Evolutionary conservation across 2,113 vertebrate species (phyloP).

Genomic region (Sinocyclocheilus grahami): DNA sequence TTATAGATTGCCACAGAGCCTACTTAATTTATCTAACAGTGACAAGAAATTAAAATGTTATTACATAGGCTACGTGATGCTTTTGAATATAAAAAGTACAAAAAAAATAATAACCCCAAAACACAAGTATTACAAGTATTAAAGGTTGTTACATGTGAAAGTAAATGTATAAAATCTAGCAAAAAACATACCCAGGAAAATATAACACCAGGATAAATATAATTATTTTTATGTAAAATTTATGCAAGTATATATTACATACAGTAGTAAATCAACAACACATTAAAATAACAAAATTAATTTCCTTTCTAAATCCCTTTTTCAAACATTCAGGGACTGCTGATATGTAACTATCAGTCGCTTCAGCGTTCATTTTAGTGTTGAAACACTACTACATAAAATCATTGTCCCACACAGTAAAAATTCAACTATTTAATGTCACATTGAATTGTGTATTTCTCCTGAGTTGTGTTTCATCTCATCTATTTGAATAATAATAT

Average conservation of each 20-base stretch:
- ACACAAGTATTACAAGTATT: not conserved
- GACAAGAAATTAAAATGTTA: slow-evolving; percentile 32
- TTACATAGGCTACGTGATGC: not conserved
- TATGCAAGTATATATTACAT: slow-evolving; percentile 41
- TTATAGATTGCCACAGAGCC: not conserved
- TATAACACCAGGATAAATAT: slow-evolving; percentile 57
- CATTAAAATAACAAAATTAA: not conserved
- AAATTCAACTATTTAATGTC: slow-evolving; percentile 15
- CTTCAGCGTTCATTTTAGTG: not conserved
- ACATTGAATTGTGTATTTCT: slow-evolving; percentile 17
- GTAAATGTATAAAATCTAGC: slow-evolving; percentile 50
- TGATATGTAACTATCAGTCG: slow-evolving; percentile 9
- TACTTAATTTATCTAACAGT: slow-evolving; percentile 5
- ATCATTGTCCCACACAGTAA: not conserved
- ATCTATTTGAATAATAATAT: slow-evolving; percentile 12
- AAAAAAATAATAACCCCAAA: slow-evolving; percentile 4
- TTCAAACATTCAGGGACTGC: slow-evolving; percentile 56
- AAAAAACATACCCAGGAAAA: slow-evolving; percentile 52
- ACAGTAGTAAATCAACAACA: slow-evolving; percentile 35
- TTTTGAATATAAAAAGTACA: not conserved
- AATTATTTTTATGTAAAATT: slow-evolving; percentile 45
- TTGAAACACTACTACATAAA: slow-evolving; percentile 23
- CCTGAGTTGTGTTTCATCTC: slow-evolving; percentile 41
- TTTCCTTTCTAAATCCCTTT: slow-evolving; percentile 63
- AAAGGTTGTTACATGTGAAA: not conserved